A percentile compares a stretch with the other conserved stretches of the same genome.
These are phyloP conservation scores for Meganola albula DNA, from an alignment of 2,888 invertebrate genomes.

Conservation along the genomic window DNA sequence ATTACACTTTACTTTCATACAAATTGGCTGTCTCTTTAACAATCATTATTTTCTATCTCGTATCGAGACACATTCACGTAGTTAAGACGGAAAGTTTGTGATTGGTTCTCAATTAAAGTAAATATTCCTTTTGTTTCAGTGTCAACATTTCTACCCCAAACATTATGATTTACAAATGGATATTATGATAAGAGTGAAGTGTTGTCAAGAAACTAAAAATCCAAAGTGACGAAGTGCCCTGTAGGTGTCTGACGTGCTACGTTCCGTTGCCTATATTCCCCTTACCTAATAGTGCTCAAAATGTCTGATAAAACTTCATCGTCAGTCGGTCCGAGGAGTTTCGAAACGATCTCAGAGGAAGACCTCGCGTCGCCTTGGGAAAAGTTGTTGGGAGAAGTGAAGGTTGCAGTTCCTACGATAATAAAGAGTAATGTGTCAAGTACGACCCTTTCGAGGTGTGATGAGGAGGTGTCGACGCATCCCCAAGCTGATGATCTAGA, in stretches of 20 bases:
- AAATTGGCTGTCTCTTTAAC: too few relatives aligned
- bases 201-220: constrained; percentile 77
- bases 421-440: constrained; percentile 67
- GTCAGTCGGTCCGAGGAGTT: constrained; percentile 70
- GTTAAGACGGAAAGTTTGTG: too few relatives aligned
- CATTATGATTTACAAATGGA: constrained; percentile 79
- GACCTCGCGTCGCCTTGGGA: constrained; percentile 70
- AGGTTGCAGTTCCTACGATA: constrained; percentile 65
- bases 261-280: constrained; percentile 57
- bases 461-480: constrained; percentile 51
- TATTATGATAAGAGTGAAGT: constrained; percentile 78
- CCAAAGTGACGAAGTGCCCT: constrained; percentile 76
- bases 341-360: constrained; percentile 74
- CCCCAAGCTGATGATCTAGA: constrained; percentile 55
- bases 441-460: constrained; percentile 50
- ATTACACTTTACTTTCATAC: too few relatives aligned
- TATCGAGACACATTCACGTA: too few relatives aligned
- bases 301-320: constrained; percentile 74
- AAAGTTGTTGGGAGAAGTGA: constrained; percentile 65
- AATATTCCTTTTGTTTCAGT: constrained; percentile 62
- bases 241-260: constrained; percentile 71
- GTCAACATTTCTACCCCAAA: constrained; percentile 77
- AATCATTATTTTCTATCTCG: too few relatives aligned
- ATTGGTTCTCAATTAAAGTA: too few relatives aligned
- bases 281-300: constrained; percentile 40